Conservation (phyloP, 2,113 vertebrate genomes). For the Vulpes ferrilata region DNA sequence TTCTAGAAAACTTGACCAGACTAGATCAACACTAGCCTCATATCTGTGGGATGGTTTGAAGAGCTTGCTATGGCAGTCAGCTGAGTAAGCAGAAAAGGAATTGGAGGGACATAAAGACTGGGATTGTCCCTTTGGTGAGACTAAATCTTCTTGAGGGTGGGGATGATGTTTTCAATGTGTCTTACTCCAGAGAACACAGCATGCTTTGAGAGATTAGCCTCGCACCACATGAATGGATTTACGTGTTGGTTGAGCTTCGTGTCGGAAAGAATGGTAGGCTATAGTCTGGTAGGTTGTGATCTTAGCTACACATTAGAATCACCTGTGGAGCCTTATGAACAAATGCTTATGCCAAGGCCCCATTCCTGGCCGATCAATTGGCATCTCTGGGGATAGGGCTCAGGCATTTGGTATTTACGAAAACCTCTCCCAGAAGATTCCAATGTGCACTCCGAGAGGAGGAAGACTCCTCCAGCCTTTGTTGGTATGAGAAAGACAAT, state of each 20-base stretch:
- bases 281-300: background rate
- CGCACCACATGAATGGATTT: background rate
- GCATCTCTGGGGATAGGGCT: background rate
- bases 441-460: background rate
- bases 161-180: constrained; percentile 13
- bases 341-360: background rate
- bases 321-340: constrained; percentile 9
- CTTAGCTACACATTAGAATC: background rate
- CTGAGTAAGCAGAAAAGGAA: background rate
- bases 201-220: constrained; percentile 9
- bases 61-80: background rate
- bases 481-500: constrained; percentile 17
- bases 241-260: background rate
- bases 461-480: constrained; percentile 16
- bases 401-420: background rate
- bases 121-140: background rate
- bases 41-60: background rate
- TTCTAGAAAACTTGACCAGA: constrained; percentile 50
- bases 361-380: background rate
- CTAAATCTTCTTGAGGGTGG: background rate
- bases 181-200: background rate
- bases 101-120: background rate
- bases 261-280: constrained; percentile 14
- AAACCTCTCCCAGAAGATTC: background rate
- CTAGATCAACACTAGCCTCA: background rate